Percentiles rank a stretch among this genome's conserved stretches.
Conservation (phyloP, 2,113 vertebrate genomes). For the Tylochromis polylepis region DNA sequence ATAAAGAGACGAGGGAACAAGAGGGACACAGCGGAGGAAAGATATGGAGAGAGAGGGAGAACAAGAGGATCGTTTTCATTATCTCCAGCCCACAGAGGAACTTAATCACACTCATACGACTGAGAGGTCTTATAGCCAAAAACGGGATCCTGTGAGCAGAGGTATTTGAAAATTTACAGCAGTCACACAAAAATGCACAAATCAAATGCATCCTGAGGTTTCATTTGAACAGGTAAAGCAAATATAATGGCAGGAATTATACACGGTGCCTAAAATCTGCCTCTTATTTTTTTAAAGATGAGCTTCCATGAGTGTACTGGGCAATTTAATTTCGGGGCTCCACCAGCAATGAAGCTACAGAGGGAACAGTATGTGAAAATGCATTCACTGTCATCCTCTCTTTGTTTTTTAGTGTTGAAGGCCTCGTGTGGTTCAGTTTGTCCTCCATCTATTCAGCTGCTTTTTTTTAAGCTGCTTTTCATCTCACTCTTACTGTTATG, state of each 20-base stretch:
- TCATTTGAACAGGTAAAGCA: background rate
- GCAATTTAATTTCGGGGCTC: background rate
- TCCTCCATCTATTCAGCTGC: background rate
- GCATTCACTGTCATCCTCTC: background rate
- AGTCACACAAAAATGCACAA: background rate
- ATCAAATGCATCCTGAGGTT: background rate
- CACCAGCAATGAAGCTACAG: background rate
- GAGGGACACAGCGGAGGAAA: slow-evolving; percentile 3
- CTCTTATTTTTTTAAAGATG: background rate
- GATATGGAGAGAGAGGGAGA: slow-evolving; percentile 25
- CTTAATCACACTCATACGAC: slow-evolving; percentile 44
- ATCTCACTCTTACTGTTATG: background rate
- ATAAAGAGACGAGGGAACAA: slow-evolving; percentile 24
- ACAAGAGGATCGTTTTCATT: slow-evolving; percentile 57
- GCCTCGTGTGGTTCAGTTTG: background rate
- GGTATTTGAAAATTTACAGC: slow-evolving; percentile 12
- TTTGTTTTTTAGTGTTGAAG: background rate
- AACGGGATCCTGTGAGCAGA: slow-evolving; percentile 16
- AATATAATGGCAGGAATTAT: background rate
- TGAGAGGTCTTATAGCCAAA: slow-evolving; percentile 30
- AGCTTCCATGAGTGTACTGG: background rate
- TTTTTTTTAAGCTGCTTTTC: background rate
- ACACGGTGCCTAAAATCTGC: background rate
- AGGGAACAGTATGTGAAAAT: background rate
- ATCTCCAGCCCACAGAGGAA: slow-evolving; percentile 54